Evolutionary conservation across 2,888 invertebrate species (phyloP).

Genomic region (Temnothorax unifasciatus): DNA sequence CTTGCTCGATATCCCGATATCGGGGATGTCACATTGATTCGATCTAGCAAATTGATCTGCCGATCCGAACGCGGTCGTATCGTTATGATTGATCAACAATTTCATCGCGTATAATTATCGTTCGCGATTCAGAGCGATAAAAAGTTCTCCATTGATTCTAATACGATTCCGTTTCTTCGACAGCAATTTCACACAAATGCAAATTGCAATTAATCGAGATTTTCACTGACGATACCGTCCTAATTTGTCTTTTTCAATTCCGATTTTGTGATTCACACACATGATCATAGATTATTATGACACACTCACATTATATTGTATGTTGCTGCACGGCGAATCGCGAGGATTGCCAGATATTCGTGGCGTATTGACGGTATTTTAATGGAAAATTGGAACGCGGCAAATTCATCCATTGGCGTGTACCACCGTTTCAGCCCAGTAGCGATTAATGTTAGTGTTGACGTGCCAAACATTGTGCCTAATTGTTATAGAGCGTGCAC

Average conservation of each 20-base stretch:
- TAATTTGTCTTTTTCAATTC: slow-evolving; percentile 6
- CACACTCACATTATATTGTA: slow-evolving; percentile 18
- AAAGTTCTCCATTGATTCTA: neutral
- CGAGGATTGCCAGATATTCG: neutral
- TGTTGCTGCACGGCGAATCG: neutral
- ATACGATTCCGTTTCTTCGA: neutral
- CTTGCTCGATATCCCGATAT: neutral
- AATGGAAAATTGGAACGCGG: neutral
- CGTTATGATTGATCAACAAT: slow-evolving; percentile 8
- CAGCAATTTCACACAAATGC: slow-evolving; percentile 1
- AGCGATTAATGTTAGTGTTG: slow-evolving; percentile 7
- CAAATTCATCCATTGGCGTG: neutral
- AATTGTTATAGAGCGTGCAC: neutral
- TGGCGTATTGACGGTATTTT: neutral
- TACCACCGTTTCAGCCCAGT: neutral
- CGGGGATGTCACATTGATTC: neutral
- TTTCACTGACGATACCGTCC: neutral
- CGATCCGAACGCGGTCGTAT: neutral
- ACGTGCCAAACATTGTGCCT: neutral
- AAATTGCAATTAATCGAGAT: slow-evolving; percentile 25
- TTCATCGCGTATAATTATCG: slow-evolving; percentile 3
- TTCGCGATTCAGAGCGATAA: neutral
- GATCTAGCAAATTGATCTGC: neutral
- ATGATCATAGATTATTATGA: slow-evolving; percentile 12
- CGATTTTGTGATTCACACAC: slow-evolving; percentile 10